phyloP scores from a whole-genome alignment of 2,113 vertebrate genomes.

The Peromyscus leucopus region DNA sequence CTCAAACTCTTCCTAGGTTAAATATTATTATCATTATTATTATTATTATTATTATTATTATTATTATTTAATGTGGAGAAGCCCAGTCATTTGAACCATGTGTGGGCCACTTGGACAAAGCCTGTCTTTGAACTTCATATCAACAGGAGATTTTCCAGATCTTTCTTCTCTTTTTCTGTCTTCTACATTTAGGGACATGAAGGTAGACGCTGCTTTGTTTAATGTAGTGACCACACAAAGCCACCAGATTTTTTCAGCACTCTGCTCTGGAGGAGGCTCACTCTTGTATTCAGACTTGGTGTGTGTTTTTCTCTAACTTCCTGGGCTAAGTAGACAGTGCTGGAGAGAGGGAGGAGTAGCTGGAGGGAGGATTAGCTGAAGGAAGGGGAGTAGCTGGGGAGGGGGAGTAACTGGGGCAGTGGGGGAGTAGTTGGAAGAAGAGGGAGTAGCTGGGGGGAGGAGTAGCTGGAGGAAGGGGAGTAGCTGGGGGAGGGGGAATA shows the following conservation, averaged over 20 bases:
- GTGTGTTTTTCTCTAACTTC: background rate
- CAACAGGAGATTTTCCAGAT: background rate
- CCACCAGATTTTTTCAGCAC: background rate
- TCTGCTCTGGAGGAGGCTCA: background rate
- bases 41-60: too few relatives aligned
- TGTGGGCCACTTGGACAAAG: background rate
- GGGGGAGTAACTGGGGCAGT: background rate
- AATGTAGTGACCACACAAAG: background rate
- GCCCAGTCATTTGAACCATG: background rate
- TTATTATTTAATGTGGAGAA: background rate
- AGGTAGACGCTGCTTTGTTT: background rate
- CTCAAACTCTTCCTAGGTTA: background rate
- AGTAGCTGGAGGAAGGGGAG: too few relatives aligned
- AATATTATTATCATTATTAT: too few relatives aligned
- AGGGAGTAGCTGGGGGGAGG: background rate
- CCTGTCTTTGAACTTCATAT: background rate
- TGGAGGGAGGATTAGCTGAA: too few relatives aligned
- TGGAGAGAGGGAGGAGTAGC: background rate
- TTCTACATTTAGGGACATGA: background rate
- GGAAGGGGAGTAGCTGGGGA: too few relatives aligned
- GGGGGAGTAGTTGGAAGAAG: too few relatives aligned
- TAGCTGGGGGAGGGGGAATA: too few relatives aligned
- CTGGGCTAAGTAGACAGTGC: too few relatives aligned
- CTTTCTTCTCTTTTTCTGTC: background rate
- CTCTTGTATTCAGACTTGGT: background rate